A percentile compares a stretch with the other conserved stretches of the same genome.
Conservation (phyloP, 1,140 invertebrate genomes). For the Mercenaria mercenaria region DNA sequence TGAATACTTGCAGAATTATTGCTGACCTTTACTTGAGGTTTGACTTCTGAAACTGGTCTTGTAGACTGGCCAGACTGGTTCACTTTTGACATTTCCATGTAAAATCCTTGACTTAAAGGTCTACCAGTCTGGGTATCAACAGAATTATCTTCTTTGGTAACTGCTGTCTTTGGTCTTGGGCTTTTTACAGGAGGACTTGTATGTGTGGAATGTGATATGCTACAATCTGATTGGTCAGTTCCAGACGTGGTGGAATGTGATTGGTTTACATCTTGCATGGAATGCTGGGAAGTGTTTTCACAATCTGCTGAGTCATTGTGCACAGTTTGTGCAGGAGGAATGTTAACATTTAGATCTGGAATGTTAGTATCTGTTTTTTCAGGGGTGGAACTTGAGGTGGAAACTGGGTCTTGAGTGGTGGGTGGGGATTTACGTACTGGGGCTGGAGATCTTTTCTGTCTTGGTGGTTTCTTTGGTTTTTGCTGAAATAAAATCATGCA, state of each 20-base stretch:
- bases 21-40: slow-evolving; percentile 17
- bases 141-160: slow-evolving; percentile 32
- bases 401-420: not conserved
- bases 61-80: not conserved
- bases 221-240: slow-evolving; percentile 46
- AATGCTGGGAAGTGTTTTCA: slow-evolving; percentile 30
- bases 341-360: slow-evolving; percentile 24
- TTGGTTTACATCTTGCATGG: slow-evolving; percentile 29
- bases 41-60: slow-evolving; percentile 49
- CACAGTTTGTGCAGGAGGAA: not conserved
- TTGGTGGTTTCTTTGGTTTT: slow-evolving; percentile 79
- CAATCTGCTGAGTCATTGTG: slow-evolving; percentile 31
- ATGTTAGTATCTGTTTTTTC: slow-evolving; percentile 22
- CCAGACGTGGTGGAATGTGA: not conserved
- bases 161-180: not conserved
- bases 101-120: slow-evolving; percentile 25
- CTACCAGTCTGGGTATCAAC: slow-evolving; percentile 33
- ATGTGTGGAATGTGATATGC: slow-evolving; percentile 13
- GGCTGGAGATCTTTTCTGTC: slow-evolving; percentile 68
- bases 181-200: not conserved
- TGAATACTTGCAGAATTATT: not conserved
- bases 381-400: not conserved
- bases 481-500: slow-evolving; percentile 70
- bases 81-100: slow-evolving; percentile 40
- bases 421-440: slow-evolving; percentile 20